Percentiles rank a stretch among this genome's conserved stretches.
Conservation (phyloP, 2,797 vertebrate species). For the Myotis findleyi region DNA sequence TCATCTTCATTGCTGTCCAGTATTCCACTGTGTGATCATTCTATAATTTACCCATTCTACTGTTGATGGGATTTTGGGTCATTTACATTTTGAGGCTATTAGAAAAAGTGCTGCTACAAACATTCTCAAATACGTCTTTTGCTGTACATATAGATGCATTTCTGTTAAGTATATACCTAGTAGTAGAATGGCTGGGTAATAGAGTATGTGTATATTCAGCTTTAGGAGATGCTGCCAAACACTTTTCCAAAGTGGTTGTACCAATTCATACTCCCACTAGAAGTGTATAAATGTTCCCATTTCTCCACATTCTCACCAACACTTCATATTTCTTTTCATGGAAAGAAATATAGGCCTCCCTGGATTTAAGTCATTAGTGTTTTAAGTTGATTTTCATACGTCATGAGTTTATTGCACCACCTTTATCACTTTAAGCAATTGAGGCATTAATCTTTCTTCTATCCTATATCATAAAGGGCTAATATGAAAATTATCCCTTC, state of each 20-base stretch:
- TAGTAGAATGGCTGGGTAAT: not conserved
- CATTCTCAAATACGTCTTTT: not conserved
- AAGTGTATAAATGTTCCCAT: not conserved
- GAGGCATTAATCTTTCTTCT: not conserved
- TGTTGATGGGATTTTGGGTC: not conserved
- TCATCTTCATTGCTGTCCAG: not conserved
- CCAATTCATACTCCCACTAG: not conserved
- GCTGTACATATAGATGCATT: not conserved
- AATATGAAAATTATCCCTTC: too few species aligned
- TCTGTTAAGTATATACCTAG: not conserved
- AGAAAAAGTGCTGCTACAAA: slow-evolving; percentile 11
- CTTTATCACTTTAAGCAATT: slow-evolving; percentile 46
- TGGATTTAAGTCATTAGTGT: slow-evolving; percentile 17
- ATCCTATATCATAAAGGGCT: too few species aligned
- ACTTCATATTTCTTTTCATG: not conserved
- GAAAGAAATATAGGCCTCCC: not conserved
- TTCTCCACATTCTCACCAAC: slow-evolving; percentile 33
- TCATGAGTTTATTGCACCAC: not conserved
- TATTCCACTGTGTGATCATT: not conserved
- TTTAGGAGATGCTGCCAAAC: not conserved
- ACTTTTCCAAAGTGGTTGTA: slow-evolving; percentile 11
- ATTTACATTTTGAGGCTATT: not conserved
- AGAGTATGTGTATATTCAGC: not conserved
- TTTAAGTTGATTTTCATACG: slow-evolving; percentile 11
- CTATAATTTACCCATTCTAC: not conserved